These are phyloP conservation scores for Acrossocheilus wenchowensis DNA, from an alignment of 2,797 vertebrate genomes.

Conservation along the genomic window DNA sequence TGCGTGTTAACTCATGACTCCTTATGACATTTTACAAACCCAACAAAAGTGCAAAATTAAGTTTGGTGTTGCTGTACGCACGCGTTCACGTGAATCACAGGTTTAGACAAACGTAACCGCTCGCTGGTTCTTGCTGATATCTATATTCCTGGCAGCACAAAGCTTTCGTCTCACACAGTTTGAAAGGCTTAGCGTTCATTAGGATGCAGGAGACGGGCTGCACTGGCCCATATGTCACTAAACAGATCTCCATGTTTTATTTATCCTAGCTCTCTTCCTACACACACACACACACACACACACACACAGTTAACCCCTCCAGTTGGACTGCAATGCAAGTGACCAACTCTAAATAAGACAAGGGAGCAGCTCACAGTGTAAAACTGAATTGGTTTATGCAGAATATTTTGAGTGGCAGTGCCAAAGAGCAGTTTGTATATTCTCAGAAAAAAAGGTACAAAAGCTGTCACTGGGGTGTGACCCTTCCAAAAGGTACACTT, in stretches of 20 bases:
- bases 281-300: slow-evolving; percentile 19
- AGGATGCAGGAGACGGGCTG: slow-evolving; percentile 59
- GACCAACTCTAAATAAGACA: not conserved
- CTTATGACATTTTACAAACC: not conserved
- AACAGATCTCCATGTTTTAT: slow-evolving; percentile 70
- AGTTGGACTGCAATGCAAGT: slow-evolving; percentile 27
- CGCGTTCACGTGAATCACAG: not conserved
- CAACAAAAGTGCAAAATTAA: not conserved
- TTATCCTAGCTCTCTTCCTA: slow-evolving; percentile 62
- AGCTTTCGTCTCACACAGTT: slow-evolving; percentile 34
- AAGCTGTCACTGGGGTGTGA: not conserved
- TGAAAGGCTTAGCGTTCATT: slow-evolving; percentile 57
- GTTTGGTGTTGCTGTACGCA: not conserved
- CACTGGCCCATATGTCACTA: slow-evolving; percentile 67
- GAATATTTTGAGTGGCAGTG: not conserved
- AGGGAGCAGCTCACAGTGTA: not conserved
- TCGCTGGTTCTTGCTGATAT: slow-evolving; percentile 35
- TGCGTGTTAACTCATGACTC: not conserved
- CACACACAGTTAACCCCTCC: slow-evolving; percentile 32
- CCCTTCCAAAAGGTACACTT: too few relatives aligned
- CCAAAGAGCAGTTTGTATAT: not conserved
- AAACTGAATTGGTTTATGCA: not conserved
- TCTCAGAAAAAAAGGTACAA: not conserved
- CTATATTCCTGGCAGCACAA: slow-evolving; percentile 54
- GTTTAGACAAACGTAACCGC: slow-evolving; percentile 39